phyloP scores from a whole-genome alignment of 2,797 vertebrate genomes.

The Ctenopoma kingsleyae region DNA sequence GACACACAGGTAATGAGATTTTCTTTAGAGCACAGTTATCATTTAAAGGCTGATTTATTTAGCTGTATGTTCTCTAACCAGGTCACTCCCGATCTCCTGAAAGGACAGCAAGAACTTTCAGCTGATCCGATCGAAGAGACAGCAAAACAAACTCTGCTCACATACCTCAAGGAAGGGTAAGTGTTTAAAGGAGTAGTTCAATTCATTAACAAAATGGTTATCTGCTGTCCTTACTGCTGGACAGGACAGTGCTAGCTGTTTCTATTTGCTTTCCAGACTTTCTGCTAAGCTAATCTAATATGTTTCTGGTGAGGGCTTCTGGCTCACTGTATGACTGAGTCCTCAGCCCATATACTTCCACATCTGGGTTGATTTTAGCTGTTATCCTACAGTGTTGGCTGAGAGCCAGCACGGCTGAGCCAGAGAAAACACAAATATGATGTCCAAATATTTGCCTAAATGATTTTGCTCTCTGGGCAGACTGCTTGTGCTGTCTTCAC shows the following conservation, averaged over 20 bases:
- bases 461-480: background rate
- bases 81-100: constrained; percentile 96
- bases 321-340: too few species aligned
- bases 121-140: constrained; percentile 90
- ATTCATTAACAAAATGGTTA: background rate
- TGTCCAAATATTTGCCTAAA: background rate
- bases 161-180: constrained; percentile 93
- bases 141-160: constrained; percentile 92
- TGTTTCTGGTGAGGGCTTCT: background rate
- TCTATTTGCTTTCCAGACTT: background rate
- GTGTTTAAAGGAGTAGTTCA: constrained; percentile 39
- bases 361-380: background rate
- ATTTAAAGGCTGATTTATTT: constrained; percentile 55
- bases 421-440: background rate
- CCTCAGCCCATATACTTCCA: background rate
- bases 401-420: background rate
- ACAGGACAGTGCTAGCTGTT: background rate
- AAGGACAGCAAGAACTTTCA: constrained; percentile 91
- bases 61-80: constrained; percentile 73
- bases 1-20: constrained; percentile 77
- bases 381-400: background rate
- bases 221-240: background rate
- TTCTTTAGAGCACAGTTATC: background rate
- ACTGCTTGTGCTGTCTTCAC: background rate
- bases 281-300: background rate